Conservation (phyloP, 2,888 invertebrate genomes). For the Cryptus armator region DNA sequence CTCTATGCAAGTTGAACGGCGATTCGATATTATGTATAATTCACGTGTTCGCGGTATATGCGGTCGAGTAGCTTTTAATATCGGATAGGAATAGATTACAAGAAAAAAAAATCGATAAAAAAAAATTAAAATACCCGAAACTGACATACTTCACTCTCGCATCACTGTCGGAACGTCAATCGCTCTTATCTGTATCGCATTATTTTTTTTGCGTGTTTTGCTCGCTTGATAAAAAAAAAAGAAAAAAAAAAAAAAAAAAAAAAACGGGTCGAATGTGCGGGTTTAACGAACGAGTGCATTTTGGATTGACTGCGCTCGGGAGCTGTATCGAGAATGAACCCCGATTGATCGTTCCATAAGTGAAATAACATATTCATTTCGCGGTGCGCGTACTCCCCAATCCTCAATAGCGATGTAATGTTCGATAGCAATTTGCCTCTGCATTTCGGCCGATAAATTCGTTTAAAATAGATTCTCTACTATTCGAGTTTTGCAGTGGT, state of each 20-base stretch:
- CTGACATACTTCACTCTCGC: constrained; percentile 2
- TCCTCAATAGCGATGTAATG: background rate
- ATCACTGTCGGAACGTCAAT: background rate
- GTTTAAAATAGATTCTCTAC: background rate
- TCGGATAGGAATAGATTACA: background rate
- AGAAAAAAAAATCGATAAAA: background rate
- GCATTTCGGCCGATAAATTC: background rate
- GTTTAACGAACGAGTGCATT: background rate
- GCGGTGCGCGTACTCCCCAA: background rate
- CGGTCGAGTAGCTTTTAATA: background rate
- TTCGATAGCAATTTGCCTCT: background rate
- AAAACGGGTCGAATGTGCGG: background rate
- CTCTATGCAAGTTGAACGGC: constrained; percentile 4
- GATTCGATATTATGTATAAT: constrained; percentile 32
- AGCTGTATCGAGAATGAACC: background rate
- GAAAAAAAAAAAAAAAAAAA: no score
- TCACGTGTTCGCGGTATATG: background rate
- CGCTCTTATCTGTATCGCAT: background rate
- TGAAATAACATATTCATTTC: background rate
- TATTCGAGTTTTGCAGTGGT: background rate
- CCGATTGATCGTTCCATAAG: background rate
- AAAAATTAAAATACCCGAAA: background rate
- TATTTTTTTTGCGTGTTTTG: background rate
- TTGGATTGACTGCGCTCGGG: background rate
- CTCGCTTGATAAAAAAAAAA: no score